Evolutionary conservation across 2,888 invertebrate genomes (phyloP), one percentile per base, ranked within the genome.

Genomic region (Drosophila trichaetosa): DNA sequence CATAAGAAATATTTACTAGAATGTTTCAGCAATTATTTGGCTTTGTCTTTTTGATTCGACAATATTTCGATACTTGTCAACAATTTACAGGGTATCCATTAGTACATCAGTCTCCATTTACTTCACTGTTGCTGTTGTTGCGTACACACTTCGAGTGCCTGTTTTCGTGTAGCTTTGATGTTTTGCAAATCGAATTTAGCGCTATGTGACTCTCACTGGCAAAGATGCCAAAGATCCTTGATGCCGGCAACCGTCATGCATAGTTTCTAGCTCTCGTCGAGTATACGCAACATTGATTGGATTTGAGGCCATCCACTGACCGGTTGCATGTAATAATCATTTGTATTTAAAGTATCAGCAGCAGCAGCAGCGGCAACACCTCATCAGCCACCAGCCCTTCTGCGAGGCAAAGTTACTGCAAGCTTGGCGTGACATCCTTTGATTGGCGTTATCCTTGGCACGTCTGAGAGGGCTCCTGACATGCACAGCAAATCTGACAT

Each of bases 211-310:
- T 70, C 67, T 67, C 66, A 52, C 64, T 40, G 34, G 62, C 38
- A 66, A 76, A 38, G 63, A 59, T 65, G 34, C n/a, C 34, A 33
- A 33, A 8, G 33, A 21, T 13, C 48, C 27, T 52, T 18, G n/a
- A 13, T 7, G 1, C 2, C 24, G 10, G 16, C 21, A 49, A 16
- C 16, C n/a, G 7, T n/a, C 42, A 49, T 24, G 48, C 52, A 60
- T 63, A 71, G 38, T 65, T 68, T 61, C n/a, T 5, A 11, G 27
- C 40, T 68, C 67, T 56, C 73, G 73, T 81, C 76, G 74, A 76
- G 82, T 78, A 83, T 89, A 81, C 87, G 87, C 87, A 72, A 64
- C 60, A 79, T 89, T 84, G 89, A 85, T 89, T 85, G 85, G 87
- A 89, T 85, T 89, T 73, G 49, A 61, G 70, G 62, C 84, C 83